phyloP scores from a whole-genome alignment of 2,113 vertebrate genomes.

The Phalacrocorax carbo region DNA sequence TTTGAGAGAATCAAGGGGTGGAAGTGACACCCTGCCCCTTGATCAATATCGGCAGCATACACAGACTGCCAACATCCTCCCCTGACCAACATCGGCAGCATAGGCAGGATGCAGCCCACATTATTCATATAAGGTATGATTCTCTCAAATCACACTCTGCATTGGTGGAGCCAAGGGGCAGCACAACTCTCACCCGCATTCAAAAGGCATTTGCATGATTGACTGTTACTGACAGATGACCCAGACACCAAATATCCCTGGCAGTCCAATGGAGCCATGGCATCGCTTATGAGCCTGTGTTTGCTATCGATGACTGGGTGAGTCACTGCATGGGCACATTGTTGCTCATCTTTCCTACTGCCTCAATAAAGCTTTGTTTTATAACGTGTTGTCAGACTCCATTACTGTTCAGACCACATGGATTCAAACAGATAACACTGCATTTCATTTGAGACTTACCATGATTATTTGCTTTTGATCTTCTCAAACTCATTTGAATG shows the following conservation, averaged over 20 bases:
- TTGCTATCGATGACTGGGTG: background rate
- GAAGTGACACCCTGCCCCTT: background rate
- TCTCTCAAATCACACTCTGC: background rate
- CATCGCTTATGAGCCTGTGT: background rate
- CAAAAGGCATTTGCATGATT: no score
- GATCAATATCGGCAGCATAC: background rate
- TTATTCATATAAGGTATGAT: background rate
- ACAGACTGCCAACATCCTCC: background rate
- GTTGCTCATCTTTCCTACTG: background rate
- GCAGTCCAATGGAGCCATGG: no score
- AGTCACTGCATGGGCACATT: background rate
- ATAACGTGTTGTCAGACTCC: background rate
- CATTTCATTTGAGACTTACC: background rate
- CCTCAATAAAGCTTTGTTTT: background rate
- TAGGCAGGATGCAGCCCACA: background rate
- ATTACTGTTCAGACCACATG: background rate
- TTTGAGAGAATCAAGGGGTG: background rate
- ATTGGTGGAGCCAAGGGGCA: background rate
- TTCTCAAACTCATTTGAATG: background rate
- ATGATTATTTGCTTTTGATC: background rate
- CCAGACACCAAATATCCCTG: no score
- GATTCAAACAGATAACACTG: background rate
- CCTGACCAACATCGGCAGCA: background rate
- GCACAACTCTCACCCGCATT: no score
- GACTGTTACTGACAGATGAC: no score